Base-by-base conservation (phyloP, 2,797 vertebrate genomes). In the Chrosomus eos region DNA sequence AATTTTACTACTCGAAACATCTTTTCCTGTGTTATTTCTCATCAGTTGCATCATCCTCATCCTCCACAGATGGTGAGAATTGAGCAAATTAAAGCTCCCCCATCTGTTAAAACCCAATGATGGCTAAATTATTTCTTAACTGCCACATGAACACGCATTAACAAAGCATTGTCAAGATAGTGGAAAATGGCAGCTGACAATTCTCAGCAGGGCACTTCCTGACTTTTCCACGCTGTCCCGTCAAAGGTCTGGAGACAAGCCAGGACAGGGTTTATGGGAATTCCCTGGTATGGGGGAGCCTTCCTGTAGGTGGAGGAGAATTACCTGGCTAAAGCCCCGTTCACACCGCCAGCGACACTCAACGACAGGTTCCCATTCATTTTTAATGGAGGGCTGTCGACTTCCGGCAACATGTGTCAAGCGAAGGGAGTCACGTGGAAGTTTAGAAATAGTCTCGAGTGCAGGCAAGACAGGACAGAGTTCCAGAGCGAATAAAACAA, bases 221-320 rank as follows among this genome's bases (percentile, higher is more conserved):
- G 90, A 92, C 83, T 88, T 78, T 86, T 80, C 89, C 89, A 90
- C 87, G 79, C 87, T 87, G 90, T 48, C 89, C 86, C 90, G 83
- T 51, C 88, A 83, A 87, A 90, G 87, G 78, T 83, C 89, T 94
- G 93, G 91, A 92, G 76, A 55, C 71, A 85, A 2, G 92, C 93
- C 94, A 95, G 88, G 88, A 91, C 80, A 87, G 90, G 89, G 91
- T 93, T 93, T 92, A 93, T 90, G 89, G 91, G 92, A 93, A 94
- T 93, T 93, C 92, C 90, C 93, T 89, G 90, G 90, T 90, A 92
- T 89, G 86, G 85, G 85, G 82, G 23, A 84, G 40, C 53, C 77
- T 58, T 43, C 82, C 66, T 68, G 33, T 70, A 78, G 55, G 58
- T 72, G 40, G 68, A 80, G 9, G 51, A 38, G 73, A 66, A 78